Evolutionary conservation across 2,113 vertebrate genomes (phyloP).

Genomic region (Pygoscelis antarcticus): DNA sequence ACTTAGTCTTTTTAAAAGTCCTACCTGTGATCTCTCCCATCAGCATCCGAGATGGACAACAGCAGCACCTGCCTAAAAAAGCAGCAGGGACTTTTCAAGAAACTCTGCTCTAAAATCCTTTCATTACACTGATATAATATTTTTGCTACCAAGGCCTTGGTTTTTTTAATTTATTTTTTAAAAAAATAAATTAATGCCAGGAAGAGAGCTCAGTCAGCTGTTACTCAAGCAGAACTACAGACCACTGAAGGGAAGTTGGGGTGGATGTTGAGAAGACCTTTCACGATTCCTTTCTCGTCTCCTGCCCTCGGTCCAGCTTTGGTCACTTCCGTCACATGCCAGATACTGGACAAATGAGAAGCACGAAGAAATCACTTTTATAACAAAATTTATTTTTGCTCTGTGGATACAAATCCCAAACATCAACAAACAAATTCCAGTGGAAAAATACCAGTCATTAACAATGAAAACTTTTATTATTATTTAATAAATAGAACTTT

Average conservation of each 20-base stretch:
- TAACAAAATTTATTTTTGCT: constrained; percentile 85
- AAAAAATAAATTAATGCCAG: neutral
- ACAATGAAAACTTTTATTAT: constrained; percentile 81
- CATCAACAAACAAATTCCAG: constrained; percentile 83
- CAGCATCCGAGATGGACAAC: neutral
- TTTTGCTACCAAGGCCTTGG: neutral
- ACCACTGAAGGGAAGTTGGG: neutral
- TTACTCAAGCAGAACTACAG: neutral
- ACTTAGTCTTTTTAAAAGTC: neutral
- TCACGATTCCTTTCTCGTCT: neutral
- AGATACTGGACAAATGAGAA: neutral
- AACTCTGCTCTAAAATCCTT: neutral
- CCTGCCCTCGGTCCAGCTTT: neutral
- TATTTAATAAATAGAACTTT: constrained; percentile 94
- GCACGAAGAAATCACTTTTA: constrained; percentile 47
- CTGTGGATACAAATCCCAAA: constrained; percentile 82
- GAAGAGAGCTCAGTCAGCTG: neutral
- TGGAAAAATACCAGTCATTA: constrained; percentile 90
- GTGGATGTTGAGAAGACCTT: neutral
- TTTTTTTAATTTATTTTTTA: neutral
- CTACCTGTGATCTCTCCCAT: neutral
- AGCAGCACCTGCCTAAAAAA: neutral
- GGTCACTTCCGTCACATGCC: neutral
- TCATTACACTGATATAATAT: accelerated
- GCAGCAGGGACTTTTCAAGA: neutral